These are phyloP conservation scores for Andrena haemorrhoa DNA, from an alignment of 2,888 invertebrate species.

Conservation along the genomic window DNA sequence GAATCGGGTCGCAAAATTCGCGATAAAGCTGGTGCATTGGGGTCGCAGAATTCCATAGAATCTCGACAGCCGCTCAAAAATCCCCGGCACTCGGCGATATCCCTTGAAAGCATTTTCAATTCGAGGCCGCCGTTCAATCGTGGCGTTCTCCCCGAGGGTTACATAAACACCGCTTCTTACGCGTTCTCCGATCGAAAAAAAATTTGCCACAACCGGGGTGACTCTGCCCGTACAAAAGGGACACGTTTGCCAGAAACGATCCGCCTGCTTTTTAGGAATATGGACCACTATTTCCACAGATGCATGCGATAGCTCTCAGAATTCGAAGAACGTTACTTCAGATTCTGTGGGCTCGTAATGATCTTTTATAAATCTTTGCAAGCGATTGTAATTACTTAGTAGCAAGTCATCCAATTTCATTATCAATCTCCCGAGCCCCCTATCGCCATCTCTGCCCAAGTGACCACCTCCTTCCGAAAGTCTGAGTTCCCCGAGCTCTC, in stretches of 20 bases:
- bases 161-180: constrained; percentile 38
- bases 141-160: constrained; percentile 21
- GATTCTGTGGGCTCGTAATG: background rate
- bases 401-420: background rate
- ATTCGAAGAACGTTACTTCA: background rate
- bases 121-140: constrained; percentile 29
- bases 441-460: too few species aligned
- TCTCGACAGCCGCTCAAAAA: constrained; percentile 36
- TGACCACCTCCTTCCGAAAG: background rate
- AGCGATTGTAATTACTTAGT: background rate
- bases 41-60: constrained; percentile 27
- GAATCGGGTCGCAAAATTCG: constrained; percentile 21
- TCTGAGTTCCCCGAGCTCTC: background rate
- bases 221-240: constrained; percentile 1
- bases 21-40: background rate
- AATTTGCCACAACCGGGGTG: background rate
- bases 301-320: background rate
- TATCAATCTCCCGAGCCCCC: background rate
- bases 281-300: background rate
- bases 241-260: background rate
- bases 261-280: background rate
- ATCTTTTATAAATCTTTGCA: too few species aligned
- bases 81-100: constrained; percentile 8
- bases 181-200: constrained; percentile 34
- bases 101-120: constrained; percentile 38